phyloP scores from a whole-genome alignment of 2,888 invertebrate genomes.

The Aphrophora alni region DNA sequence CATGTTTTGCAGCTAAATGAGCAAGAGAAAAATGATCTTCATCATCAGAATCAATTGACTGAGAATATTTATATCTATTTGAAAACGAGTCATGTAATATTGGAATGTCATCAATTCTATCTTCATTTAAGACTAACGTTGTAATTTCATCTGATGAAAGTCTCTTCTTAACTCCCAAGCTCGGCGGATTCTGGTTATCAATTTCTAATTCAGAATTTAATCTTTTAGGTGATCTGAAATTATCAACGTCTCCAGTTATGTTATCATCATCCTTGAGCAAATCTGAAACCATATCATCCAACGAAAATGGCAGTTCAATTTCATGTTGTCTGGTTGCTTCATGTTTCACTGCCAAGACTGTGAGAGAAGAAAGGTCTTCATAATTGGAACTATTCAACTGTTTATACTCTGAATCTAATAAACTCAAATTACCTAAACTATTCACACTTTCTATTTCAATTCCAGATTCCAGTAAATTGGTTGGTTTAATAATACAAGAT shows the following conservation, averaged over 20 bases:
- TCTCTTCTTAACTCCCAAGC: background rate
- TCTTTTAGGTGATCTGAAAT: background rate
- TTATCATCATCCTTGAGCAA: background rate
- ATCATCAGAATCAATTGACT: background rate
- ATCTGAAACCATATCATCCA: background rate
- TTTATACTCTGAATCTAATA: too few species aligned
- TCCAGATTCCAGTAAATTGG: background rate
- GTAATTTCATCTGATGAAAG: background rate
- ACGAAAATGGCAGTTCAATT: background rate
- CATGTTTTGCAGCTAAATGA: background rate
- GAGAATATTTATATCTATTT: background rate
- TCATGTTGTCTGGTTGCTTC: background rate
- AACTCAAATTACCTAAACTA: background rate
- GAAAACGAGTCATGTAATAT: background rate
- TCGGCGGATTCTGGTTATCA: background rate
- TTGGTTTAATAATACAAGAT: background rate
- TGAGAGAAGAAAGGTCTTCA: background rate
- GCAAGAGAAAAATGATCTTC: background rate
- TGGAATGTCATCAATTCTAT: background rate
- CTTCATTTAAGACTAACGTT: background rate
- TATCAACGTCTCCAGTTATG: background rate
- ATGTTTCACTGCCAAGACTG: background rate
- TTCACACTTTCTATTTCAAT: slow-evolving; percentile 2
- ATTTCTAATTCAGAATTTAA: background rate
- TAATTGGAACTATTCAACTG: slow-evolving; percentile 11